Evolutionary conservation across 2,888 invertebrate genomes (phyloP).

Genomic region (Pterobdella sp.): DNA sequence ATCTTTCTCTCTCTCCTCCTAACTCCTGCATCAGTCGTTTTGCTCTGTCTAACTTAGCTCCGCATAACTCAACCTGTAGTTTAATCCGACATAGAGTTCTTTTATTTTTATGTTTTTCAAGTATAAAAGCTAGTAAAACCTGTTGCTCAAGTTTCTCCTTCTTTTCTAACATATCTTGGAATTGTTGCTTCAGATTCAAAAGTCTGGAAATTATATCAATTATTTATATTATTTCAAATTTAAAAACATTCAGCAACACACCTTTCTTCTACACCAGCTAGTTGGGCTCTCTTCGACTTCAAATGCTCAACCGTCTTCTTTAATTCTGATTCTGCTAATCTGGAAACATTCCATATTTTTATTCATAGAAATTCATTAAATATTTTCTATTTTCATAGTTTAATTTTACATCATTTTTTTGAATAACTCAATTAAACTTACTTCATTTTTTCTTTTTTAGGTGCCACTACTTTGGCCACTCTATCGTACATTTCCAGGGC

Average conservation of each 20-base stretch:
- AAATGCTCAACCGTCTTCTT: slow-evolving; percentile 46
- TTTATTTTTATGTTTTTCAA: too few relatives aligned
- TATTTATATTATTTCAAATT: neutral
- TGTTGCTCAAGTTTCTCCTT: slow-evolving; percentile 49
- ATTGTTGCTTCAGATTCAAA: slow-evolving; percentile 54
- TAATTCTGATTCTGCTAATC: slow-evolving; percentile 47
- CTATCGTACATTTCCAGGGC: slow-evolving; percentile 53
- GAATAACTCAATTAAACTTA: slow-evolving; percentile 33
- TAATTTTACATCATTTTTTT: neutral
- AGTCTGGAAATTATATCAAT: slow-evolving; percentile 52
- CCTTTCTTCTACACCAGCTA: slow-evolving; percentile 63
- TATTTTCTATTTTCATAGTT: too few relatives aligned
- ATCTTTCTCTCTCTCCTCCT: slow-evolving; percentile 78
- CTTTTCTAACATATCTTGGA: slow-evolving; percentile 52
- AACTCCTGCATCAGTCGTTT: slow-evolving; percentile 76
- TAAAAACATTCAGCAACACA: slow-evolving; percentile 46
- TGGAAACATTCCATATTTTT: too few relatives aligned
- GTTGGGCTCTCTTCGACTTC: slow-evolving; percentile 47
- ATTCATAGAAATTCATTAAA: too few relatives aligned
- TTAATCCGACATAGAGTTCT: neutral
- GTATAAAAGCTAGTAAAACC: slow-evolving; percentile 31
- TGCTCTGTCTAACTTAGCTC: slow-evolving; percentile 75
- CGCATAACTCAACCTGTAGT: slow-evolving; percentile 64
- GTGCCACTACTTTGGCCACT: slow-evolving; percentile 51
- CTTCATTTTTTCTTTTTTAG: slow-evolving; percentile 49